These are phyloP conservation scores for Peromyscus nudipes DNA, from an alignment of 2,797 vertebrate species.

Conservation along the genomic window DNA sequence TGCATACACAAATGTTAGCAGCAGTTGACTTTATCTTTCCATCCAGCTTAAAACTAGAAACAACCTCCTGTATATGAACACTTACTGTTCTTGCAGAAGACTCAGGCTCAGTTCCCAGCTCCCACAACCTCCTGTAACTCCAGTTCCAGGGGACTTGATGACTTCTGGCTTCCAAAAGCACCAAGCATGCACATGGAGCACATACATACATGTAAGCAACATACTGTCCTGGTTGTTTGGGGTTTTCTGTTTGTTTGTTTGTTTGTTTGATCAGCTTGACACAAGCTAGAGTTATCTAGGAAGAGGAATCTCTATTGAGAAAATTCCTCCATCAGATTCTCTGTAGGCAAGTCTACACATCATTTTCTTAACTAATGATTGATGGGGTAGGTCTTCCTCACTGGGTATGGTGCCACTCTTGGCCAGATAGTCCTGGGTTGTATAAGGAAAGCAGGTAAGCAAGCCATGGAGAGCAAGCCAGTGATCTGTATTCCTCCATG, in stretches of 20 bases:
- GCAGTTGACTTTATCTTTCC: neutral
- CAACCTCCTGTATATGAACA: neutral
- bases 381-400: neutral
- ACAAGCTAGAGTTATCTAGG: neutral
- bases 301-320: neutral
- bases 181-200: neutral
- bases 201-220: neutral
- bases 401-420: neutral
- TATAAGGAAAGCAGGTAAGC: neutral
- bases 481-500: neutral
- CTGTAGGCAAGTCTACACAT: neutral
- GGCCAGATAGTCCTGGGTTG: neutral
- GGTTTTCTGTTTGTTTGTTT: neutral
- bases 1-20: neutral
- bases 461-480: neutral
- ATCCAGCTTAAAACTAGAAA: slow-evolving; percentile 10
- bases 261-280: neutral
- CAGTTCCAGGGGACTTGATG: neutral
- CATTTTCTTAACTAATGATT: neutral
- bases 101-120: neutral
- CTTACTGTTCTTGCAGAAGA: neutral
- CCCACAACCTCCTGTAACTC: neutral
- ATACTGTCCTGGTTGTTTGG: neutral
- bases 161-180: too few relatives aligned
- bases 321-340: neutral